Evolutionary conservation across 2,113 vertebrate genomes (phyloP).

Genomic region (Cyphomyrus discorhynchus): DNA sequence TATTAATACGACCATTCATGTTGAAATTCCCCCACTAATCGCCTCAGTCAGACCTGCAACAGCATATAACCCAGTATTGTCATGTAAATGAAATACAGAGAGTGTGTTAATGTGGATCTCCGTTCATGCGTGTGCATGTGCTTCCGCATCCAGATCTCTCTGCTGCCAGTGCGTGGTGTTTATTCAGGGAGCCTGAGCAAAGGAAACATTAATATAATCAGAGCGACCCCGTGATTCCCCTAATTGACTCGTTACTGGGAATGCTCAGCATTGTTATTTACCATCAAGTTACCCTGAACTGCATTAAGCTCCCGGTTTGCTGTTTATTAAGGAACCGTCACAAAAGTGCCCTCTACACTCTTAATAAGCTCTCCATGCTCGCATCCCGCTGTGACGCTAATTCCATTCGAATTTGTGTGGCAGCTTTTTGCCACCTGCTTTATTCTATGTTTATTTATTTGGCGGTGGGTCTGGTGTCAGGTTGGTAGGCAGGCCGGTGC

Average conservation of each 20-base stretch:
- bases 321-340: constrained; percentile 49
- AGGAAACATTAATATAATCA: constrained; percentile 9
- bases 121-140: not conserved
- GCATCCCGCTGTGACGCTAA: not conserved
- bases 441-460: constrained; percentile 46
- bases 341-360: constrained; percentile 34
- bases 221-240: not conserved
- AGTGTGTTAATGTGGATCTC: not conserved
- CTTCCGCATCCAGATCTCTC: not conserved
- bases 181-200: not conserved
- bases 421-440: constrained; percentile 41
- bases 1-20: not conserved
- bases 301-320: constrained; percentile 27
- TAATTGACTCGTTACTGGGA: constrained; percentile 26
- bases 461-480: constrained; percentile 54
- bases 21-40: not conserved
- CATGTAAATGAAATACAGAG: not conserved
- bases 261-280: constrained; percentile 13
- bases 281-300: constrained; percentile 4
- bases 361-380: constrained; percentile 20
- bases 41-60: not conserved
- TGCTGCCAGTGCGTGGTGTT: not conserved
- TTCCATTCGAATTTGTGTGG: constrained; percentile 36
- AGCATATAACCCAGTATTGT: not conserved
- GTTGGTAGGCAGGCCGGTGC: constrained; percentile 53